Evolutionary conservation across 2,888 invertebrate species (phyloP), one percentile per base, ranked within the genome.

Genomic region (Cephus spinipes): DNA sequence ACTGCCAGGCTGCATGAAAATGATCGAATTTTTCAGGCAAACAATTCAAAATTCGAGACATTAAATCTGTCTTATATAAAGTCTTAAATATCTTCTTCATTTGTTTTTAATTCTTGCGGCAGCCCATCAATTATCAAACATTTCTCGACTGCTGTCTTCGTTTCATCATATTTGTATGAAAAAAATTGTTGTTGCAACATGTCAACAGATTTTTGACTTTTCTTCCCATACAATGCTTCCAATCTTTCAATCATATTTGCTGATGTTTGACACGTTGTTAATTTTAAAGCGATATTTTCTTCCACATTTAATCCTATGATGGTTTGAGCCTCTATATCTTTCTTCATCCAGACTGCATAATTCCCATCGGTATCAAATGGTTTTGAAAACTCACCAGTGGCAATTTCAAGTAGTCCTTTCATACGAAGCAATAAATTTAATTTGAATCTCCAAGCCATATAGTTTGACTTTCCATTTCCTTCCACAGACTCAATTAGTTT

Each of bases 181-280:
- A 87, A 86, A 77, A 87, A 87, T n/a, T n/a, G n/a, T 79, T 84
- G 79, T 81, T 84, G 84, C 69, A 85, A 80, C 68, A 79, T 78
- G 79, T 85, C 83, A 76, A 84, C 40, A 31, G 79, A 78, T 1
- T 83, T 23, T 34, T 84, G 83, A 33, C 85, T 83, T 76, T 81
- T 87, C 68, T 81, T 85, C 4, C 80, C 83, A 74, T 83, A 83
- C 4, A 84, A 30, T 11, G 77, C 33, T 71, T 79, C 76, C 34
- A 80, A 68, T 55, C 79, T 81, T 35, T 77, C 68, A 12, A 79
- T 33, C 81, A 80, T 80, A 23, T 11, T 11, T 30, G 78, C 30
- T 30, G 81, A 30, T 2, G 80, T 34, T 75, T 75, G 74, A 73
- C 81, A 81, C 31, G 78, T 79, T 31, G 76, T 73, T 34, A 80